Evolutionary conservation across 2,888 invertebrate genomes (phyloP), one percentile per base, ranked within the genome.

Genomic region (Microctonus hyperodae): DNA sequence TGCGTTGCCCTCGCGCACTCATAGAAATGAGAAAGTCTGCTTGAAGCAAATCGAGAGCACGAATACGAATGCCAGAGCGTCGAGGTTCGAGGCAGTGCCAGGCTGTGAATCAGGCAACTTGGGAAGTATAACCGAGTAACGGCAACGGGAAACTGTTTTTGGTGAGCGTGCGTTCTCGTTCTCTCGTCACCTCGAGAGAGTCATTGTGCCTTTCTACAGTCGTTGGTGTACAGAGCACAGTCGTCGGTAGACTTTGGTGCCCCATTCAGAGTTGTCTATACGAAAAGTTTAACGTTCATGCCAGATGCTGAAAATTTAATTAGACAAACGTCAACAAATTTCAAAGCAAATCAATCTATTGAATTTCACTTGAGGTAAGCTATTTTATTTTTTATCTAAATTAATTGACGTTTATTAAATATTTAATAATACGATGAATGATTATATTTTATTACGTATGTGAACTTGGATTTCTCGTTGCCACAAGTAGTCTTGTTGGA

Each of bases 1-100:
- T 50, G 16, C 37, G 60, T 31, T 50, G 55, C 48, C 51, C 67
- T 55, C 68, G 67, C 69, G 69, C 72, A 65, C 72, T 69, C 74
- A 74, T 77, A 76, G 78, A 79, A 79, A 79, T 79, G 79, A 79
- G 79, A 79, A 79, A 79, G 79, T 79, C 73, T 59, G 67, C 63
- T 66, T 57, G 50, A 65, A 66, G 66, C 40, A 55, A 66, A 65
- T 66, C 66, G 66, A 65, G 65, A 65, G 62, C 66, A 64, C 63
- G 55, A 55, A 33, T 20, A 31, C 31, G 62, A 64, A 59, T 64
- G 68, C 56, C 35, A 56, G 40, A 56, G 55, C 64, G 64, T 68
- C 68, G 68, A 55, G 11, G 65, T 65, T 69, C 65, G 61, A 53
- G 58, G 58, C 60, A 65, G 64, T 64, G 64, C 68, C 68, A 68